Conservation (phyloP, 2,888 invertebrate species). For the Oasisia sp. region DNA sequence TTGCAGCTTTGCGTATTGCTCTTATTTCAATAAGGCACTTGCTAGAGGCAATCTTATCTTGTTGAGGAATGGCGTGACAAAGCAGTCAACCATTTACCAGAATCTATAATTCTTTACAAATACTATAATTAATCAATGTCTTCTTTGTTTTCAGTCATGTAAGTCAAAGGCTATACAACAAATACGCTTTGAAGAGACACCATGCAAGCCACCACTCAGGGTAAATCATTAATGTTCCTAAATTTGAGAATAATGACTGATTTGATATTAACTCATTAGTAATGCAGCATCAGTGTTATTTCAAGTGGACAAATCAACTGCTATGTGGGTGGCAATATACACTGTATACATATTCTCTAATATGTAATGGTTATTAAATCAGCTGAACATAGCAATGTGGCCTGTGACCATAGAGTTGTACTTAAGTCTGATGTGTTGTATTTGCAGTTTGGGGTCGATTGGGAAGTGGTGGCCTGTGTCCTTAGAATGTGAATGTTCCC, state of each 20-base stretch:
- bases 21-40: background rate
- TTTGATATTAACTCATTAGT: background rate
- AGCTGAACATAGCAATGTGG: background rate
- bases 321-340: background rate
- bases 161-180: conserved; percentile 35
- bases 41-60: background rate
- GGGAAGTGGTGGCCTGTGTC: too few relatives aligned
- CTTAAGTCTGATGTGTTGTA: background rate
- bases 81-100: background rate
- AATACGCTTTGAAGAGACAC: conserved; percentile 53
- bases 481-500: too few relatives aligned
- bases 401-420: background rate
- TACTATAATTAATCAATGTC: background rate
- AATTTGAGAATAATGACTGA: background rate
- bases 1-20: background rate
- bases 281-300: background rate
- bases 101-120: background rate
- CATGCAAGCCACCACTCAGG: conserved; percentile 44
- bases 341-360: background rate
- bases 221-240: conserved; percentile 29
- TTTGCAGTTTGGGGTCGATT: too few relatives aligned
- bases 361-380: background rate
- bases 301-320: background rate
- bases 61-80: background rate
- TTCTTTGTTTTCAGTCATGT: conserved; percentile 18